These are phyloP conservation scores for Zelleria hepariella DNA, from an alignment of 2,888 invertebrate genomes.

Conservation along the genomic window DNA sequence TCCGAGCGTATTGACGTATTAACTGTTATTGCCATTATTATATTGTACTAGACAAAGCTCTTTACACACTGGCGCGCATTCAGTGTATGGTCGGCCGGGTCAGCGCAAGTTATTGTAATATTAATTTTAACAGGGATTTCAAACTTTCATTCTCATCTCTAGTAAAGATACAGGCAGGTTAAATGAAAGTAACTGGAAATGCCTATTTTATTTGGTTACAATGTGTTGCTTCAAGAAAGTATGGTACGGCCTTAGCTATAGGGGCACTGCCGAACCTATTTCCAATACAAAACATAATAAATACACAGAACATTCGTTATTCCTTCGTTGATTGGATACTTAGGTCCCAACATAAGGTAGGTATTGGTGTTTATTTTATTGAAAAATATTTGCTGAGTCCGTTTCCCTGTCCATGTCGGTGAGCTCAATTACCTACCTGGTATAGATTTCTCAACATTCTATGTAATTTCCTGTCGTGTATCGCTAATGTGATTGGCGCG, in stretches of 20 bases:
- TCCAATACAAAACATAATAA: too few relatives aligned
- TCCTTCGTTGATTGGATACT: too few relatives aligned
- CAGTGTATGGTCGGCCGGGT: background rate
- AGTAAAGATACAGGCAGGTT: too few relatives aligned
- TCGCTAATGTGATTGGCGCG: slow-evolving; percentile 58
- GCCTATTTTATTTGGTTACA: too few relatives aligned
- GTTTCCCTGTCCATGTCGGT: slow-evolving; percentile 25
- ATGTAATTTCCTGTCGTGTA: slow-evolving; percentile 56
- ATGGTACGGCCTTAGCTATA: too few relatives aligned
- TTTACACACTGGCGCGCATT: background rate
- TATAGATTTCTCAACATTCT: slow-evolving; percentile 40
- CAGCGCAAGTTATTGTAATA: background rate
- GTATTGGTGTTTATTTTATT: too few relatives aligned
- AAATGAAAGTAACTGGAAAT: too few relatives aligned
- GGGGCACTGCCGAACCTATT: too few relatives aligned
- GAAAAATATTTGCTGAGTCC: background rate
- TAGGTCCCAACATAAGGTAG: too few relatives aligned
- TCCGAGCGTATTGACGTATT: slow-evolving; percentile 8
- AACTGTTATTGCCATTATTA: background rate
- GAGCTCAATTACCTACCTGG: slow-evolving; percentile 20
- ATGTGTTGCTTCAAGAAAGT: too few relatives aligned
- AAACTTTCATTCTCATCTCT: too few relatives aligned
- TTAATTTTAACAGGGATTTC: background rate
- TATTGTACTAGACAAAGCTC: background rate
- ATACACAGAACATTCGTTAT: too few relatives aligned